Percentiles rank a stretch among this genome's conserved stretches.
phyloP scores from a whole-genome alignment of 2,888 invertebrate genomes.

The Eupithecia insigniata region DNA sequence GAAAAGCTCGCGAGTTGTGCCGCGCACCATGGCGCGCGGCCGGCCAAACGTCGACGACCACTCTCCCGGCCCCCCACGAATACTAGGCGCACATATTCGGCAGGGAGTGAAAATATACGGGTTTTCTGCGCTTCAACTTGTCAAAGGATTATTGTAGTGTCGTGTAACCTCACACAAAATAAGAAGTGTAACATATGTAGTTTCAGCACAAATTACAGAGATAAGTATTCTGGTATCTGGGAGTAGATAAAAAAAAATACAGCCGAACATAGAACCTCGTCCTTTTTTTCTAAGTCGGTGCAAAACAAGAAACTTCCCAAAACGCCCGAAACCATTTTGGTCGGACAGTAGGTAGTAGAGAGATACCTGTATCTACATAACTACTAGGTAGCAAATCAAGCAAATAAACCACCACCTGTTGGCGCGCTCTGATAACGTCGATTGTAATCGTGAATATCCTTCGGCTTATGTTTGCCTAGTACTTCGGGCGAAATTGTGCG shows the following conservation, averaged over 20 bases:
- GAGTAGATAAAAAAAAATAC: too few species aligned
- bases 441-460: slow-evolving; percentile 22
- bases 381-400: slow-evolving; percentile 11
- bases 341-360: too few species aligned
- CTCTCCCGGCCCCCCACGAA: neutral
- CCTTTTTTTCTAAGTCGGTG: too few species aligned
- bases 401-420: slow-evolving; percentile 31
- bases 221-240: too few species aligned
- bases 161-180: too few species aligned
- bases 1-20: neutral
- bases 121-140: neutral
- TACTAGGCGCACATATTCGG: neutral
- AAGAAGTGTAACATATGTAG: too few species aligned
- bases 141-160: too few species aligned
- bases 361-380: too few species aligned
- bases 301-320: neutral
- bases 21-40: neutral
- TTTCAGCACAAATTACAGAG: too few species aligned
- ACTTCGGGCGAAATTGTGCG: slow-evolving; percentile 15
- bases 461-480: slow-evolving; percentile 30
- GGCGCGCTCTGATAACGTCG: slow-evolving; percentile 22
- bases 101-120: neutral
- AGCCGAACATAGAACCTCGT: too few species aligned
- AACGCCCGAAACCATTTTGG: neutral
- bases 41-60: neutral